A percentile compares a stretch with the other conserved stretches of the same genome.
Evolutionary conservation across 35 echinoderm and acorn worm genomes (phyloP).

Genomic region (Anneissia japonica): DNA sequence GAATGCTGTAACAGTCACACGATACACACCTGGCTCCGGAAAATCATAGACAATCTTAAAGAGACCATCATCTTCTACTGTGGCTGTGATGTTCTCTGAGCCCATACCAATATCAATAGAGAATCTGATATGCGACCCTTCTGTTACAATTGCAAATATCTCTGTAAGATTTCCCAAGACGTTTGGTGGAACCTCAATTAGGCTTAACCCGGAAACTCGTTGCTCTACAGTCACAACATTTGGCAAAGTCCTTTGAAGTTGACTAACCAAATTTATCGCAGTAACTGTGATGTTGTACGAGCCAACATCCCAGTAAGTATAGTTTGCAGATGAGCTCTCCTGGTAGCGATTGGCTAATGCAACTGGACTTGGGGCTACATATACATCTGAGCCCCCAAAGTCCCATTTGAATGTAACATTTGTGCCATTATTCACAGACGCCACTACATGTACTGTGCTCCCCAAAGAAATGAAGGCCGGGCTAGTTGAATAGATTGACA

Average conservation of each 20-base stretch:
- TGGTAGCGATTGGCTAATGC: neutral
- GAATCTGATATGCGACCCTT: neutral
- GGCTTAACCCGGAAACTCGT: neutral
- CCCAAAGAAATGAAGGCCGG: neutral
- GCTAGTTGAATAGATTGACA: neutral
- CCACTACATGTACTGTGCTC: neutral
- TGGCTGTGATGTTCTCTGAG: neutral
- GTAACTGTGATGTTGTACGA: neutral
- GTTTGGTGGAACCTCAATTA: neutral
- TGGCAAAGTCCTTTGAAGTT: neutral
- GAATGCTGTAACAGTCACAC: neutral
- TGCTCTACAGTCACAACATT: neutral
- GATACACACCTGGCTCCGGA: neutral
- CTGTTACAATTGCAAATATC: neutral
- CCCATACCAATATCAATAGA: neutral
- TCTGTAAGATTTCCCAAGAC: neutral
- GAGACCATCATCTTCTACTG: neutral
- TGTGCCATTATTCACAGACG: neutral
- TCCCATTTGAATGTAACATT: neutral
- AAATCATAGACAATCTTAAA: neutral
- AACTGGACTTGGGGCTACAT: neutral
- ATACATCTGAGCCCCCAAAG: neutral
- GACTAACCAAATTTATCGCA: neutral
- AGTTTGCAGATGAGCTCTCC: neutral
- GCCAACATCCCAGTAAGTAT: neutral